Conservation (phyloP, 1,140 invertebrate species). For the Aphis gossypii region DNA sequence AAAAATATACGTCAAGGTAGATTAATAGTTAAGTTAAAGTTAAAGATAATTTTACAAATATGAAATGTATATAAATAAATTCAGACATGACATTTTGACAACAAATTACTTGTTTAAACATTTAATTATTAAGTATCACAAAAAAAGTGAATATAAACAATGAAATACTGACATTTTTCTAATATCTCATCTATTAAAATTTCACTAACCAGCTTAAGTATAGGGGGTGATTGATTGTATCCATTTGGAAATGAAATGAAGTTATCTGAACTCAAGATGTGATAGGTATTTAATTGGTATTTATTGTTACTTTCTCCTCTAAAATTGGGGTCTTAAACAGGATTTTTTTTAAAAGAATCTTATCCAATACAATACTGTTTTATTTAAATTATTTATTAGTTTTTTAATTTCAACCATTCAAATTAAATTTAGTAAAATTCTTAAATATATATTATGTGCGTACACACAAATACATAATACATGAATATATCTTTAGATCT, state of each 20-base stretch:
- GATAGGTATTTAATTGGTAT: constrained; percentile 36
- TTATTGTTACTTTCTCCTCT: not conserved
- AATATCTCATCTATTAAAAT: not conserved
- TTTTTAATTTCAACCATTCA: not conserved
- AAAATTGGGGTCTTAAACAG: not conserved
- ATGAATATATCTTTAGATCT: not conserved
- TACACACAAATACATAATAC: not conserved
- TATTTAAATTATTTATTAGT: not conserved
- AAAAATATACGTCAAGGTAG: not conserved
- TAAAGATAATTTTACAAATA: not conserved
- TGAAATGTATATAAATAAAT: not conserved
- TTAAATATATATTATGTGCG: not conserved
- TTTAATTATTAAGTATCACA: not conserved
- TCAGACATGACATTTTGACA: not conserved
- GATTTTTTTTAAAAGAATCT: not conserved
- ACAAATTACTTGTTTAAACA: not conserved
- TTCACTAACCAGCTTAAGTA: not conserved
- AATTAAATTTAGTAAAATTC: not conserved
- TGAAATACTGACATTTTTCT: not conserved
- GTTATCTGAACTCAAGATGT: not conserved
- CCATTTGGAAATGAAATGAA: constrained; percentile 13
- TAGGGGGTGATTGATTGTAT: constrained; percentile 27
- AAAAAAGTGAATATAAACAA: not conserved
- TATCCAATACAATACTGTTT: not conserved
- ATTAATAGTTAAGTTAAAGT: not conserved